These are phyloP conservation scores for Conger conger DNA, from an alignment of 2,113 vertebrate species.

Conservation along the genomic window DNA sequence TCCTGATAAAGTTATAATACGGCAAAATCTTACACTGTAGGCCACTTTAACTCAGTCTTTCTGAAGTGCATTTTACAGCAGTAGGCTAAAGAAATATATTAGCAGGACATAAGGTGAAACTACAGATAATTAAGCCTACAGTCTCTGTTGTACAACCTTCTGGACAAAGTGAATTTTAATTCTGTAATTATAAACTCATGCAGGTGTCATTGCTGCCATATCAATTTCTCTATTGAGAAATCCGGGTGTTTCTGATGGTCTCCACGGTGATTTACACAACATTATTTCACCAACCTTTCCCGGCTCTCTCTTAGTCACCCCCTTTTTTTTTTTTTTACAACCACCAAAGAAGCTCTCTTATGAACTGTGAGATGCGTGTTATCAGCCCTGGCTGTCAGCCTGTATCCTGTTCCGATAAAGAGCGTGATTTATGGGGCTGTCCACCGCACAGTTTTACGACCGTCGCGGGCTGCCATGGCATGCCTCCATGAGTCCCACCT, in stretches of 20 bases:
- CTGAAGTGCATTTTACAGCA: no score
- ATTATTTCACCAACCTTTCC: background rate
- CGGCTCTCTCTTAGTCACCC: background rate
- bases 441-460: conserved; percentile 18
- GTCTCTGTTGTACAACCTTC: background rate
- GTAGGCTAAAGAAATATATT: no score
- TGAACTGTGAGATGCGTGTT: conserved; percentile 14
- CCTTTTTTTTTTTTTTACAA: background rate
- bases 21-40: no score
- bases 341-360: conserved; percentile 20
- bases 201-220: background rate
- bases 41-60: no score
- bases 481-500: background rate
- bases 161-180: background rate
- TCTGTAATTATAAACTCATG: background rate
- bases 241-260: background rate
- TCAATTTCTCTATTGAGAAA: conserved; percentile 3
- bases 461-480: background rate
- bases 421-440: background rate
- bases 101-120: no score
- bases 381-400: conserved; percentile 14
- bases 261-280: conserved; percentile 5
- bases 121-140: background rate
- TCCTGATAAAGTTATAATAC: no score
- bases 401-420: background rate